phyloP scores from a whole-genome alignment of 2,888 invertebrate genomes.

The Harpagoxenus sublaevis region DNA sequence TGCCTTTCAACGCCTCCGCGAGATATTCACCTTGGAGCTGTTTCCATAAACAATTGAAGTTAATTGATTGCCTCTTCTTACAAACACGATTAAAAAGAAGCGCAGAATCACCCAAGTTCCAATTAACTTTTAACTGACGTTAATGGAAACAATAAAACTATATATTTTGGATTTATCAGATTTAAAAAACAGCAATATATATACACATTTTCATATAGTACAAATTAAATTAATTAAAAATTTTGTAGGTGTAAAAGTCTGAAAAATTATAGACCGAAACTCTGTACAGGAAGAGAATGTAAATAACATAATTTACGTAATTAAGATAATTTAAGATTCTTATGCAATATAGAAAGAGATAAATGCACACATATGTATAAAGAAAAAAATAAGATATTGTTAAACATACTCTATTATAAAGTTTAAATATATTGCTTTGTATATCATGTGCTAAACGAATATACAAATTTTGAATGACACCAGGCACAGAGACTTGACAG shows the following conservation, averaged over 20 bases:
- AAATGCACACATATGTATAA: background rate
- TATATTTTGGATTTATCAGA: background rate
- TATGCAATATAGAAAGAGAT: background rate
- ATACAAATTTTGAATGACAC: background rate
- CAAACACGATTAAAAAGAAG: background rate
- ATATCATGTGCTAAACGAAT: background rate
- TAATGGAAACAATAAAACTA: background rate
- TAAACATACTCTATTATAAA: background rate
- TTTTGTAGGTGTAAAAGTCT: background rate
- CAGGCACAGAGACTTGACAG: background rate
- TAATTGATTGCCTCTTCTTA: background rate
- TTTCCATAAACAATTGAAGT: conserved; percentile 1
- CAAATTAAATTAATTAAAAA: background rate
- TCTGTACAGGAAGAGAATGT: background rate
- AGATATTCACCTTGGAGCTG: background rate
- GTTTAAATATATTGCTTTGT: background rate
- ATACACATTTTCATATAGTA: background rate
- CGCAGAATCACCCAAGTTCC: background rate
- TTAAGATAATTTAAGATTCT: background rate
- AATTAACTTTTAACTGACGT: background rate
- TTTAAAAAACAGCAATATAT: background rate
- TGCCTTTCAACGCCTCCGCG: background rate
- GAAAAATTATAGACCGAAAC: background rate
- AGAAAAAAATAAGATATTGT: background rate
- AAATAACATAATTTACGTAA: background rate